phyloP scores from a whole-genome alignment of 2,797 vertebrate genomes.

The Rhadinocentrus ornatus region DNA sequence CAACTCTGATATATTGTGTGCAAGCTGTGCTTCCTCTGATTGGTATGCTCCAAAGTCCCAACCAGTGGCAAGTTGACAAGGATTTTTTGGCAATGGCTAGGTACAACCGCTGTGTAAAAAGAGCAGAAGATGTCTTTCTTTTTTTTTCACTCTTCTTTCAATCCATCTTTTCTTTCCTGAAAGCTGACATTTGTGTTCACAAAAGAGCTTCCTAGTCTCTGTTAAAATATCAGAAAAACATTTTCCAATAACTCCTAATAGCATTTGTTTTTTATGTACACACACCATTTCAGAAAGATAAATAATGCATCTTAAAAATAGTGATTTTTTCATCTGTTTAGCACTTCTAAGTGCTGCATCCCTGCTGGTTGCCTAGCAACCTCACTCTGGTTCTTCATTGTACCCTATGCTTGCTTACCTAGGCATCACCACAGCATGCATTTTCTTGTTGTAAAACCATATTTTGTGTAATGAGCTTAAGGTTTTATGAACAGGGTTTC shows the following conservation, averaged over 20 bases:
- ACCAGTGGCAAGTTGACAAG: not conserved
- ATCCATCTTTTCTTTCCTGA: not conserved
- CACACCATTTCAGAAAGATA: not conserved
- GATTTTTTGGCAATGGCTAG: not conserved
- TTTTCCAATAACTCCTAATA: not conserved
- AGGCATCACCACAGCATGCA: not conserved
- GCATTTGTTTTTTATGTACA: not conserved
- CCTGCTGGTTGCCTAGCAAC: constrained; percentile 7
- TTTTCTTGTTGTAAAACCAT: not conserved
- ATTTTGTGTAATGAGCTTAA: not conserved
- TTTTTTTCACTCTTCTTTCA: not conserved
- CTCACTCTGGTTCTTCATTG: not conserved
- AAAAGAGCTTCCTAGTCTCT: not conserved
- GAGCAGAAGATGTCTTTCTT: not conserved
- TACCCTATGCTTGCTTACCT: not conserved
- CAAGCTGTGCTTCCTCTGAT: not conserved
- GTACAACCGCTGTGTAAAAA: not conserved
- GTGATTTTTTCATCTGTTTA: not conserved
- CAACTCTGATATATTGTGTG: not conserved
- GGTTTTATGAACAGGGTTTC: not conserved
- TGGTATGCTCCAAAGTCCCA: not conserved
- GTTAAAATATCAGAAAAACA: constrained; percentile 6
- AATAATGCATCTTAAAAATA: not conserved
- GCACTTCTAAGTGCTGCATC: not conserved
- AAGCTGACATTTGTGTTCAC: not conserved